Evolutionary conservation across 2,797 vertebrate genomes (phyloP).

Genomic region (Leptoclinus maculatus): DNA sequence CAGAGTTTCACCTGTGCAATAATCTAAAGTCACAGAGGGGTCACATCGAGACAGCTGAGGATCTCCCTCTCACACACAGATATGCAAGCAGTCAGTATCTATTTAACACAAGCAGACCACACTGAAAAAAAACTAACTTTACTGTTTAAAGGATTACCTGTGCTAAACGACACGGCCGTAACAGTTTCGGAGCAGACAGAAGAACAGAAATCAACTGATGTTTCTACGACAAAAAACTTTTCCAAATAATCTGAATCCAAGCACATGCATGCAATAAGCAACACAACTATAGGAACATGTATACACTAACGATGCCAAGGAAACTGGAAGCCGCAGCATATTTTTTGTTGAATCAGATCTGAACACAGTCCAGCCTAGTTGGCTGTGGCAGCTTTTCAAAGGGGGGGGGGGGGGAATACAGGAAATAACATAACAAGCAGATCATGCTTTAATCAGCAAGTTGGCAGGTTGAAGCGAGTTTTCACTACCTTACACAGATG

Average conservation of each 20-base stretch:
- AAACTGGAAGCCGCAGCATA: constrained; percentile 35
- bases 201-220: background rate
- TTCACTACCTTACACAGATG: constrained; percentile 43
- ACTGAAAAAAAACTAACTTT: background rate
- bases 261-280: constrained; percentile 41
- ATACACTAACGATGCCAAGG: constrained; percentile 13
- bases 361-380: constrained; percentile 45
- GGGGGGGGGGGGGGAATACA: constrained; percentile 8
- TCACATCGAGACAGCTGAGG: constrained; percentile 41
- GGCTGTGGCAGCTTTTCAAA: constrained; percentile 57
- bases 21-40: constrained; percentile 69
- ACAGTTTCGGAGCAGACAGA: background rate
- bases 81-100: constrained; percentile 13
- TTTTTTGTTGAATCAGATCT: constrained; percentile 53
- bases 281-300: constrained; percentile 29
- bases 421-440: constrained; percentile 71
- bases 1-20: constrained; percentile 58
- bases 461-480: constrained; percentile 56
- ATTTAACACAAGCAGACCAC: background rate
- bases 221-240: constrained; percentile 5
- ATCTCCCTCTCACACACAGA: constrained; percentile 2
- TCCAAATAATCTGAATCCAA: constrained; percentile 28
- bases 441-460: constrained; percentile 77
- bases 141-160: background rate
- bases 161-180: background rate